Evolutionary conservation across 2,888 invertebrate species (phyloP), one percentile per base, ranked within the genome.

Genomic region (Ormyrus pomaceus): DNA sequence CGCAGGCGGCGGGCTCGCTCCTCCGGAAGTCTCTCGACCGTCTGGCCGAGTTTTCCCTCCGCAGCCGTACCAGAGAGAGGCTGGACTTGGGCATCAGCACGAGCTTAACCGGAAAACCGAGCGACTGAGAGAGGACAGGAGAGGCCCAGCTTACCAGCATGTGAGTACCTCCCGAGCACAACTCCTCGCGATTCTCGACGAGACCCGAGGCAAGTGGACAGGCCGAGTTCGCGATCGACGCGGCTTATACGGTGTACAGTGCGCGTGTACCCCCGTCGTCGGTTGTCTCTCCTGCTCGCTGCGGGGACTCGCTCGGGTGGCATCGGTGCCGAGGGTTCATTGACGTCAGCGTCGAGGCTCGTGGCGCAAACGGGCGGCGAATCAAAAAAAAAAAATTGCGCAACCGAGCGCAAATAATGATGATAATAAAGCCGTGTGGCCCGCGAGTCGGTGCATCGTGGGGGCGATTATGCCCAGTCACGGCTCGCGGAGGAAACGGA

Each of bases 1-100:
- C 64, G 73, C 78, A 85, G 85, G 84, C 86, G 85, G 84, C 87
- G 86, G 87, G 85, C 85, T 86, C 85, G 84, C 85, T 84, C 83
- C 86, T 68, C 61, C 76, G 68, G 69, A 61, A 59, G 71, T 19
- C 19, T 19, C 19, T 19, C 19, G 19, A 19, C 19, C 19, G 19
- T 19, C 19, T 19, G 19, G 19, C 19, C 19, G 19, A 19, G 19
- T 19, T 19, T 19, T 19, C 19, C 19, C 19, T 19, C 46, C 9
- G 62, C 62, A 5, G 62, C 45, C 62, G 62, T 46, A 9, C 19
- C 19, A 19, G 19, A 19, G 19, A 19, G 19, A 19, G 19, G 19
- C 19, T 19, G 19, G 46, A 45, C 66, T 51, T 34, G 8, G 7
- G n/a, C 34, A 19, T 19, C 19, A 19, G 19, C 19, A 13, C 34